Evolutionary conservation across 2,797 vertebrate genomes (phyloP), one percentile per base, ranked within the genome.

Genomic region (Allobates femoralis): DNA sequence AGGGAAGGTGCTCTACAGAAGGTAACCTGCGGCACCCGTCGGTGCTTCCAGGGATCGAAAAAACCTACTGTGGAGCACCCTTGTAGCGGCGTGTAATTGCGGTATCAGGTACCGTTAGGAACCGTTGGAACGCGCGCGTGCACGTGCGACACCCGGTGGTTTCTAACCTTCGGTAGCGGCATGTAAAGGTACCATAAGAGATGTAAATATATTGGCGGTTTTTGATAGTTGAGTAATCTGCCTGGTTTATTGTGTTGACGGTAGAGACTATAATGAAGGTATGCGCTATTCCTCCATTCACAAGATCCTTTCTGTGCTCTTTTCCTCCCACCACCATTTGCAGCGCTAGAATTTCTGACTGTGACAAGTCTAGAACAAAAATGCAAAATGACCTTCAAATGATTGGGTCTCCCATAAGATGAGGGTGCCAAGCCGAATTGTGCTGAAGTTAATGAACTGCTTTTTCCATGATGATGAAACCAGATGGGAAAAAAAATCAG

Each of bases 401-500:
- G 21, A 73, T 15, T 46, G 23, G 69, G 37, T 73, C 8, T 73
- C 23, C 69, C 69, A 73, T 12, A 73, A 23, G 21, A 73, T 46
- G 23, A 28, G 32, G 69, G 37, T 73, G 69, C 23, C 37, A 73
- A 37, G 50, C 41, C 37, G 41, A 73, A 46, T 46, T 73, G 19
- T 41, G 34, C 19, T 71, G 12, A 26, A 73, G 69, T 46, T 73
- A 73, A 26, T 15, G 41, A 73, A 15, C 69, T 71, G 67, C 34
- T 21, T 21, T 46, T 71, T 71, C 21, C n/a, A 46, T 50, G 23
- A 26, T n/a, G 69, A 73, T 73, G 37, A 37, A 73, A 73, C 37
- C 23, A 73, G 69, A 73, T 73, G 37, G 37, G 23, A 19, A 69
- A 46, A 71, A 34, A 71, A 71, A 71, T 71, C 34, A 41, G 21